These are phyloP conservation scores for Nanger granti DNA, from an alignment of 2,113 vertebrate genomes.

Conservation along the genomic window DNA sequence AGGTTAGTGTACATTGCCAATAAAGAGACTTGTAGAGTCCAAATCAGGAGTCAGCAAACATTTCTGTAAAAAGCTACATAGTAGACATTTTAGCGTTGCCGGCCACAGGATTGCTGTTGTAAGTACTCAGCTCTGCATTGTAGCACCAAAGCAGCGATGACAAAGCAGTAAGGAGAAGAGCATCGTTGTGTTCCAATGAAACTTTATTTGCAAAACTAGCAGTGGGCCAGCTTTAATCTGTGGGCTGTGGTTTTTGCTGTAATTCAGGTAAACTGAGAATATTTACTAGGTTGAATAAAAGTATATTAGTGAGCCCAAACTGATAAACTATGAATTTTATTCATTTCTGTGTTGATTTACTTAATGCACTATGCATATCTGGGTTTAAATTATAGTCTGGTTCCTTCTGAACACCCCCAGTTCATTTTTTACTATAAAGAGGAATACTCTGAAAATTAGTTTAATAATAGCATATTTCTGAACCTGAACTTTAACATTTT, in stretches of 20 bases:
- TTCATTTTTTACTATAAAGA: background rate
- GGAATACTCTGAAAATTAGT: background rate
- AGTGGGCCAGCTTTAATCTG: background rate
- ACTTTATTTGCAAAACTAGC: background rate
- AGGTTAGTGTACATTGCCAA: background rate
- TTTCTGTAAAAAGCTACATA: background rate
- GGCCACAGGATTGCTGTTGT: background rate
- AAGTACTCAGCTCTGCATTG: background rate
- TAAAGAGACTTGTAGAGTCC: background rate
- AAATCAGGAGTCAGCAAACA: background rate
- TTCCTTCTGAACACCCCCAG: background rate
- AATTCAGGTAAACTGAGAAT: background rate
- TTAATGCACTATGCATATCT: background rate
- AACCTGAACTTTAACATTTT: slow-evolving; percentile 7
- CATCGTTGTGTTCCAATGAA: background rate
- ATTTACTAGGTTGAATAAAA: background rate
- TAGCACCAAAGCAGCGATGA: background rate
- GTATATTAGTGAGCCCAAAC: background rate
- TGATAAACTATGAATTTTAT: background rate
- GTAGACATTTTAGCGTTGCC: background rate
- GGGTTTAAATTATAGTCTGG: background rate
- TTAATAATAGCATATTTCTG: background rate
- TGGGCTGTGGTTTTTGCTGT: background rate
- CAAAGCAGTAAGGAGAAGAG: background rate
- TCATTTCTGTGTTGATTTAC: background rate